Percentiles rank a stretch among this genome's conserved stretches.
These are phyloP conservation scores for Aphelocoma californica DNA, from an alignment of 2,797 vertebrate species.

Conservation along the genomic window DNA sequence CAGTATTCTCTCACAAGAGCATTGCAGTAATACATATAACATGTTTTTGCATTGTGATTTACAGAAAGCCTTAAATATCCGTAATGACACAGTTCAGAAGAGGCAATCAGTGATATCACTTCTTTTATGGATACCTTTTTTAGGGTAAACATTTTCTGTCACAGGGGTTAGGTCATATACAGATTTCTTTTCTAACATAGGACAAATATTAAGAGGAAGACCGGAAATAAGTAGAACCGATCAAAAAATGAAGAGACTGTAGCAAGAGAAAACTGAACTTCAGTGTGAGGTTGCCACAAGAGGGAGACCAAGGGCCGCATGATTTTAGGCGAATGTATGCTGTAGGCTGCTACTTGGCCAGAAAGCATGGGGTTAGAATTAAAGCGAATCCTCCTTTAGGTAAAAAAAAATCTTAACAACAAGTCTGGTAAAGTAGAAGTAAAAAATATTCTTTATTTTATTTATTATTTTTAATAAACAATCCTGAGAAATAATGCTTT, in stretches of 20 bases:
- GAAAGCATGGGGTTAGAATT: not conserved
- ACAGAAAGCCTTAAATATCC: not conserved
- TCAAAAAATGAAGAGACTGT: not conserved
- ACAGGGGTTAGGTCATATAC: not conserved
- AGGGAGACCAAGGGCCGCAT: slow-evolving; percentile 14
- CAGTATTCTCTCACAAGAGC: not conserved
- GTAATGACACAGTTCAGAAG: not conserved
- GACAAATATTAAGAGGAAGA: not conserved
- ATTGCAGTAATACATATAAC: not conserved
- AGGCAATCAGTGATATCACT: not conserved
- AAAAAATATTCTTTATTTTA: not conserved
- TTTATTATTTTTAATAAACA: not conserved
- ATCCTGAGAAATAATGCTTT: not conserved
- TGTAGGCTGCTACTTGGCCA: not conserved
- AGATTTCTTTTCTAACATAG: not conserved
- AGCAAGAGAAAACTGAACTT: not conserved
- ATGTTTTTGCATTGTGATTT: not conserved
- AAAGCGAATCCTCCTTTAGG: not conserved
- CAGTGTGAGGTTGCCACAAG: slow-evolving; percentile 21
- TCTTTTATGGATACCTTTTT: not conserved
- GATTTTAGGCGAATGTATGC: not conserved
- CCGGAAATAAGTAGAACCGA: not conserved
- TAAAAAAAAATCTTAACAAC: not conserved
- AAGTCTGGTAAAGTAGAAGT: not conserved
- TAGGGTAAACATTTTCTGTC: not conserved